A percentile compares a stretch with the other conserved stretches of the same genome.
Evolutionary conservation across 2,888 invertebrate species (phyloP).

Genomic region (Villa cingulata): DNA sequence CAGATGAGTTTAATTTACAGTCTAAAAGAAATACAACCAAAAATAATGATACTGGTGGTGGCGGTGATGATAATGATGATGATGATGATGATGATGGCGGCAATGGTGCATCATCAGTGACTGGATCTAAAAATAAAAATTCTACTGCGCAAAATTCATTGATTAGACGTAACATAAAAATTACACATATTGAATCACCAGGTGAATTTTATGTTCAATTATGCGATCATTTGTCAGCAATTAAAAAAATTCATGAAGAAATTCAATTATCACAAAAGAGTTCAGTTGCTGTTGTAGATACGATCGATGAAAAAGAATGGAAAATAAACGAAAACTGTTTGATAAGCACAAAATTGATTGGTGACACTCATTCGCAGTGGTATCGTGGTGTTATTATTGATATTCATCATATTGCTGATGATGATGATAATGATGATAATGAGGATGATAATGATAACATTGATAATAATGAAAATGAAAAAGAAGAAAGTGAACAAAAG

Average conservation of each 20-base stretch:
- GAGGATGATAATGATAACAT: conserved; percentile 25
- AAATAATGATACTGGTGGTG: too few species aligned
- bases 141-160: conserved; percentile 1
- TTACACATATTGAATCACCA: conserved; percentile 42
- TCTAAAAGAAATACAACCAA: neutral
- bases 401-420: conserved; percentile 24
- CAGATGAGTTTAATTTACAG: neutral
- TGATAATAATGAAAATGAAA: conserved; percentile 20
- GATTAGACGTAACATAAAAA: conserved; percentile 27
- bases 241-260: conserved; percentile 37
- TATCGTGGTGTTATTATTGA: conserved; percentile 40
- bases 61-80: too few species aligned
- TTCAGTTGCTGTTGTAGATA: neutral
- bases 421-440: neutral
- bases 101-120: neutral
- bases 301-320: conserved; percentile 33
- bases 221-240: conserved; percentile 36
- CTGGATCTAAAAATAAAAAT: neutral
- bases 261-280: conserved; percentile 35
- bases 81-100: neutral
- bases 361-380: conserved; percentile 43
- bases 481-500: too few species aligned
- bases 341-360: conserved; percentile 32
- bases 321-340: conserved; percentile 40
- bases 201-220: conserved; percentile 48